Evolutionary conservation across 2,797 vertebrate genomes (phyloP), one percentile per base, ranked within the genome.

Genomic region (Malurus leucopterus): DNA sequence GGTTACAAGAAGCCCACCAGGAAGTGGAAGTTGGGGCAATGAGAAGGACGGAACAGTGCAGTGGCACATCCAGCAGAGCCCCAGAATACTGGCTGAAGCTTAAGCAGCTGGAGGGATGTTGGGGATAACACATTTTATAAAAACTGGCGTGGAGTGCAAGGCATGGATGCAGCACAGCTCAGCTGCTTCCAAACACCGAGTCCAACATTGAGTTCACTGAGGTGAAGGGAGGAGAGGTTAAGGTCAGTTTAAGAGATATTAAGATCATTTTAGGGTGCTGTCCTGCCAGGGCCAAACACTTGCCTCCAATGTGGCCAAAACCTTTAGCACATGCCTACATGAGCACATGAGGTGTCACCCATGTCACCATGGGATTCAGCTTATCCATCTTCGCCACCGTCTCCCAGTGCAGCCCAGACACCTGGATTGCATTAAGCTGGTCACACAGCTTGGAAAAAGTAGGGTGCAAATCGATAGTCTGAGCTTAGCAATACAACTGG

Each of bases 271-370:
- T 8, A 58, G 41, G 29, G 17, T 38, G 34, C 26, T 23, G 4
- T 29, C 34, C 30, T 85, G 19, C 47, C 40, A 69, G 29, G 13
- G 20, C 43, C 54, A 32, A 4, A 24, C 24, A n/a, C n/a, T 57
- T 19, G 23, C 24, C 32, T 64, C 23, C 0, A 0, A 4, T 2
- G 30, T 2, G 1, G 46, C 2, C 2, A 47, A 68, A 53, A 9
- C 26, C 22, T 50, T 61, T 14, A 77, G 24, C 54, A 57, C 0
- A 0, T 8, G 29, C 15, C 44, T 76, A 4, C 15, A 5, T 2
- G 23, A 74, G 41, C 19, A 51, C 16, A 7, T 0, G 8, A 50
- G 40, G 9, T 43, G 29, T 49, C 23, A 15, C 17, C 15, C 20
- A 30, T 7, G 11, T 24, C 70, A 8, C 15, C 15, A n/a, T 58